Percentiles rank a stretch among this genome's conserved stretches.
Evolutionary conservation across 2,888 invertebrate genomes (phyloP).

Genomic region (Dinocampus coccinellae): DNA sequence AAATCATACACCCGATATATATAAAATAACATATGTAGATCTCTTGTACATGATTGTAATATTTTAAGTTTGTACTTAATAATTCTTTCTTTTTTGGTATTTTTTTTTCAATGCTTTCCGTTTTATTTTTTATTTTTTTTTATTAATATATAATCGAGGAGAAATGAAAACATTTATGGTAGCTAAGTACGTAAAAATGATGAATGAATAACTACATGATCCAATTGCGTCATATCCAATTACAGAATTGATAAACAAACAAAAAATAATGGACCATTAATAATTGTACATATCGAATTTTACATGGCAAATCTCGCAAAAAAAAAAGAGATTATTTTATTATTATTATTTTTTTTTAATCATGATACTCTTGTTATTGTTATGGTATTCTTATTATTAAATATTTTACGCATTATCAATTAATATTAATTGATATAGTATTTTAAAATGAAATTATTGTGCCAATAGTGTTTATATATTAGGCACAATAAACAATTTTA

Average conservation of each 20-base stretch:
- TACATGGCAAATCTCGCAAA: neutral
- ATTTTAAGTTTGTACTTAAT: neutral
- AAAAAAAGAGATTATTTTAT: neutral
- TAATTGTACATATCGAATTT: neutral
- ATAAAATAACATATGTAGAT: neutral
- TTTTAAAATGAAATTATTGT: neutral
- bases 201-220: neutral
- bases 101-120: neutral
- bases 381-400: conserved; percentile 3
- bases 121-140: neutral
- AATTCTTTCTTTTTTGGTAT: neutral
- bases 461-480: neutral
- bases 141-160: neutral
- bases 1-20: neutral
- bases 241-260: neutral
- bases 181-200: neutral
- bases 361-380: conserved; percentile 3
- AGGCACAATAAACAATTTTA: conserved; percentile 3
- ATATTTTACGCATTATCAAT: neutral
- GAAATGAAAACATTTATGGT: neutral
- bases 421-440: neutral
- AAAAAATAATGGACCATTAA: neutral
- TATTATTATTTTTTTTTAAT: neutral
- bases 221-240: neutral
- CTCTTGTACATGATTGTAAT: neutral